A percentile compares a stretch with the other conserved stretches of the same genome.
phyloP scores from a whole-genome alignment of 2,888 invertebrate genomes.

The Erpobdella octoculata region DNA sequence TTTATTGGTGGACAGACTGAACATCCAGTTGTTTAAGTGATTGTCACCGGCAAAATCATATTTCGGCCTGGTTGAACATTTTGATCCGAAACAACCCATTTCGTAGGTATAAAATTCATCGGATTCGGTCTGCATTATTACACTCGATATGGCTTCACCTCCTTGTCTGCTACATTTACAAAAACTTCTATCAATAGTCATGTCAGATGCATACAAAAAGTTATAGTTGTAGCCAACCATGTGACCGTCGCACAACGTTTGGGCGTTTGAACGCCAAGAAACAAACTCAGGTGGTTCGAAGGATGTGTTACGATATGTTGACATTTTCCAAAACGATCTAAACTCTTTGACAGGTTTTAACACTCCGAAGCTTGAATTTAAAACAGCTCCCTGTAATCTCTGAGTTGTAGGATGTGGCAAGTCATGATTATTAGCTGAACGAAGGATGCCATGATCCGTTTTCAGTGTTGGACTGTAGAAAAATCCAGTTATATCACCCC shows the following conservation, averaged over 20 bases:
- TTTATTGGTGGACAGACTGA: slow-evolving; percentile 17
- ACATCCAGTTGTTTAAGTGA: slow-evolving; percentile 36
- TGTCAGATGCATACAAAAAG: slow-evolving; percentile 34
- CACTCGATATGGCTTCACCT: slow-evolving; percentile 36
- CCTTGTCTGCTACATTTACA: slow-evolving; percentile 31
- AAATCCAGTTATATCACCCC: not conserved
- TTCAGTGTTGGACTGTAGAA: not conserved
- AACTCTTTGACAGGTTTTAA: not conserved
- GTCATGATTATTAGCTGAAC: too few species aligned
- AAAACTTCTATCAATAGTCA: slow-evolving; percentile 33
- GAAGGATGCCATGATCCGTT: not conserved
- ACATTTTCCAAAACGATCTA: slow-evolving; percentile 14
- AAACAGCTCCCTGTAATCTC: too few species aligned
- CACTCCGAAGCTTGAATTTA: not conserved
- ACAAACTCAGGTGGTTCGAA: slow-evolving; percentile 25
- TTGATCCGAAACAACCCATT: slow-evolving; percentile 34
- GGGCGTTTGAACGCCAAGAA: slow-evolving; percentile 18
- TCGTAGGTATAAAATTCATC: slow-evolving; percentile 36
- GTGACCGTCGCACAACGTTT: slow-evolving; percentile 29
- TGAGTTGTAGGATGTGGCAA: too few species aligned
- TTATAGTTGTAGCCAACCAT: slow-evolving; percentile 32
- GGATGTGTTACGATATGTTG: slow-evolving; percentile 18
- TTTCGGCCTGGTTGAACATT: slow-evolving; percentile 31
- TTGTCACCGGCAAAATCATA: slow-evolving; percentile 37
- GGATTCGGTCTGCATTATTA: slow-evolving; percentile 38